These are phyloP conservation scores for Simalia tracyae DNA, from an alignment of 2,797 vertebrate genomes.

Conservation along the genomic window DNA sequence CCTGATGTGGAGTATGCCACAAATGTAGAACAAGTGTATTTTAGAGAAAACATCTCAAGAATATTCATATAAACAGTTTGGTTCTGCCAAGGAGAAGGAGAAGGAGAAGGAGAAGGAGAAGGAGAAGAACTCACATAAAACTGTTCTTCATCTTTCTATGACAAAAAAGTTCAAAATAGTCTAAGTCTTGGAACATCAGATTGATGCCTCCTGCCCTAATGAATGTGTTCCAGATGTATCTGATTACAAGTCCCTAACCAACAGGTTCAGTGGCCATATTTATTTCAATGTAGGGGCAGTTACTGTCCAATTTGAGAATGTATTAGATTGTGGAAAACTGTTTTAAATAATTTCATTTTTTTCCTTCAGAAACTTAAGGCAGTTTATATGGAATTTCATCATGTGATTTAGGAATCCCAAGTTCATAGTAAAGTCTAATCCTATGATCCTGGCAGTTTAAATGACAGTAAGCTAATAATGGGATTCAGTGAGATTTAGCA, in stretches of 20 bases:
- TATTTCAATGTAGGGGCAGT: not conserved
- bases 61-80: not conserved
- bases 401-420: not conserved
- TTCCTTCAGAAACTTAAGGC: not conserved
- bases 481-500: not conserved
- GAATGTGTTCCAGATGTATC: not conserved
- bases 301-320: not conserved
- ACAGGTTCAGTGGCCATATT: not conserved
- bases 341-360: not conserved
- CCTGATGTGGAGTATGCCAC: not conserved
- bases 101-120: no score
- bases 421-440: not conserved
- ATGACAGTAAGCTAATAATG: not conserved
- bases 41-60: not conserved
- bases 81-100: not conserved
- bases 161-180: not conserved
- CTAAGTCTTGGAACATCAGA: not conserved
- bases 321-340: not conserved
- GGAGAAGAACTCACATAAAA: not conserved
- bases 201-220: not conserved
- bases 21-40: not conserved
- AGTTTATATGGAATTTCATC: not conserved
- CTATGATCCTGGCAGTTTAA: not conserved
- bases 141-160: not conserved
- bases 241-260: not conserved